Percentiles rank a stretch among this genome's conserved stretches.
phyloP scores from a whole-genome alignment of 2,113 vertebrate genomes.

The Hemiprocne comata region DNA sequence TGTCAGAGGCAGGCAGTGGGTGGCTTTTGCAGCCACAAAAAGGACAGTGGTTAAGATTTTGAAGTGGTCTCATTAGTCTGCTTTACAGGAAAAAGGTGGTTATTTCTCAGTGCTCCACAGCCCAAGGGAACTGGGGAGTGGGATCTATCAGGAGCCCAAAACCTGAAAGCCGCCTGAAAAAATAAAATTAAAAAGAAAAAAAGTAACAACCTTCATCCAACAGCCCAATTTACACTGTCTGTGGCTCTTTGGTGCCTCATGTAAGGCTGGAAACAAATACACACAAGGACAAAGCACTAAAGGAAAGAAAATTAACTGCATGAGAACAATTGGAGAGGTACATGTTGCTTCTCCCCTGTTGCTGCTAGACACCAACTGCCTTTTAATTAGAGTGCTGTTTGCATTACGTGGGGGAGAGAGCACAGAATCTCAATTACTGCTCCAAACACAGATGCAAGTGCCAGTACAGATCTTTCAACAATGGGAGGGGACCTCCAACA shows the following conservation, averaged over 20 bases:
- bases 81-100: background rate
- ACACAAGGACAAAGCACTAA: slow-evolving; percentile 36
- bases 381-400: slow-evolving; percentile 53
- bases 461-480: background rate
- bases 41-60: background rate
- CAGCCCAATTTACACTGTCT: background rate
- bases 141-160: background rate
- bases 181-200: background rate
- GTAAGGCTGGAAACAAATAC: slow-evolving; percentile 35
- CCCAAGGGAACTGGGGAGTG: background rate
- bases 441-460: background rate
- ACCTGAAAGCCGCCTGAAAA: background rate
- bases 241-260: background rate
- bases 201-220: background rate
- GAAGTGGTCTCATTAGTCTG: slow-evolving; percentile 35
- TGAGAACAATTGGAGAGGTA: slow-evolving; percentile 40
- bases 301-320: slow-evolving; percentile 50
- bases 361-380: slow-evolving; percentile 31
- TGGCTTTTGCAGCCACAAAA: background rate
- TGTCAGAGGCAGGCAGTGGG: background rate
- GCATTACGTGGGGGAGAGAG: background rate
- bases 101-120: background rate
- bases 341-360: slow-evolving; percentile 14
- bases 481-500: background rate
- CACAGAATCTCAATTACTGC: slow-evolving; percentile 32